These are phyloP conservation scores for Gallirallus australis DNA, from an alignment of 2,797 vertebrate genomes.

Conservation along the genomic window DNA sequence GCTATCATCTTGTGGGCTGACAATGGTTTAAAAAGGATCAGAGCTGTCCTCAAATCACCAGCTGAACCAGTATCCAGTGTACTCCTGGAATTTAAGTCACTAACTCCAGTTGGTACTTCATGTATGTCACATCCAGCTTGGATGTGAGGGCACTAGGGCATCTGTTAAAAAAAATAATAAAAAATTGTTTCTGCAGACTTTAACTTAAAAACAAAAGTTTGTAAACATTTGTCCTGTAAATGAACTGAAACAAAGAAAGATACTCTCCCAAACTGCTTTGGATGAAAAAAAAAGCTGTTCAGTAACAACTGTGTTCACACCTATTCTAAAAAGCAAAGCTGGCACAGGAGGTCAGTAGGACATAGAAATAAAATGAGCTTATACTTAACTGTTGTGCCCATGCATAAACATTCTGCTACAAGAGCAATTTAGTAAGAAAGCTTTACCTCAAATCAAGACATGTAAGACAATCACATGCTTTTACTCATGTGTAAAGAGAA, in stretches of 20 bases:
- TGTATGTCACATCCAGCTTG: background rate
- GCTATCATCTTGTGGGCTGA: background rate
- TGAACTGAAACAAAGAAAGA: background rate
- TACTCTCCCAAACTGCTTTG: background rate
- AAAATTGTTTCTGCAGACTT: background rate
- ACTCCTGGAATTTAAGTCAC: background rate
- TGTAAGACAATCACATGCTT: rapidly evolving
- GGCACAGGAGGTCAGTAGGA: background rate
- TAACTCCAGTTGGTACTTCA: background rate
- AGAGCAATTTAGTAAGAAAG: background rate
- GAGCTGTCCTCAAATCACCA: background rate
- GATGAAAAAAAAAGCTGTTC: background rate
- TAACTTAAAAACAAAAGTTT: background rate
- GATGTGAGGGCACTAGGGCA: background rate
- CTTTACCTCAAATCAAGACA: background rate
- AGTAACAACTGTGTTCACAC: background rate
- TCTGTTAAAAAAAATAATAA: too few relatives aligned
- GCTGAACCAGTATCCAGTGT: background rate
- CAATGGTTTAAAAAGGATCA: background rate
- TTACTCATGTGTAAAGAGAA: background rate
- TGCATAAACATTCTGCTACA: background rate
- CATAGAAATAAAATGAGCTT: background rate
- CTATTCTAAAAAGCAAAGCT: background rate
- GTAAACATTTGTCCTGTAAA: background rate
- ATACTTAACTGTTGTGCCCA: background rate